Evolutionary conservation across 2,888 invertebrate genomes (phyloP).

Genomic region (Parnassius apollo): DNA sequence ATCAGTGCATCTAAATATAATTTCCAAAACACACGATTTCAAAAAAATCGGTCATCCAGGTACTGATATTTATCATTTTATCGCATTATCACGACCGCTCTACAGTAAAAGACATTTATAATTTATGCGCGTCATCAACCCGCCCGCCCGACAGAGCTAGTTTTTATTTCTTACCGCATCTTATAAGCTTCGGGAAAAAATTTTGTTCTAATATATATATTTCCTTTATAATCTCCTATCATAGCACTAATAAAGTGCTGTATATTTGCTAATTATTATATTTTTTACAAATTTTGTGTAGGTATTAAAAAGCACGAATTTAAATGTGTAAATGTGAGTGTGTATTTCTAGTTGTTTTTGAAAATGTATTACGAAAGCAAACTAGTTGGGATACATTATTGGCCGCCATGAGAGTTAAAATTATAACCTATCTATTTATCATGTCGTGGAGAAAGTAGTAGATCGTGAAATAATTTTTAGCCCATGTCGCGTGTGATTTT

Average conservation of each 20-base stretch:
- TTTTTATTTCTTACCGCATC: constrained; percentile 16
- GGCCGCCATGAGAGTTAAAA: constrained; percentile 20
- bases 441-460: constrained; percentile 42
- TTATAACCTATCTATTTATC: constrained; percentile 22
- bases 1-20: too few relatives aligned
- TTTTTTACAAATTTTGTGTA: too few relatives aligned
- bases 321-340: too few relatives aligned
- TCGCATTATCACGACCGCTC: too few relatives aligned
- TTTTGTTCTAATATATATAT: too few relatives aligned
- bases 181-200: not conserved
- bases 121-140: constrained; percentile 1
- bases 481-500: constrained; percentile 24
- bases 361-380: constrained; percentile 10
- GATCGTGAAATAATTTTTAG: constrained; percentile 39
- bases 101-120: not conserved
- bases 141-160: not conserved
- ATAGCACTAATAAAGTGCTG: too few relatives aligned
- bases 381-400: constrained; percentile 22
- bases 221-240: too few relatives aligned
- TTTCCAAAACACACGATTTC: too few relatives aligned
- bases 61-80: too few relatives aligned
- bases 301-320: too few relatives aligned
- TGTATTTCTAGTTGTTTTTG: not conserved
- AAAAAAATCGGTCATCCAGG: too few relatives aligned
- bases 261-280: too few relatives aligned